These are phyloP conservation scores for Hanleya hanleyi DNA, from an alignment of 2,888 invertebrate genomes.

Conservation along the genomic window DNA sequence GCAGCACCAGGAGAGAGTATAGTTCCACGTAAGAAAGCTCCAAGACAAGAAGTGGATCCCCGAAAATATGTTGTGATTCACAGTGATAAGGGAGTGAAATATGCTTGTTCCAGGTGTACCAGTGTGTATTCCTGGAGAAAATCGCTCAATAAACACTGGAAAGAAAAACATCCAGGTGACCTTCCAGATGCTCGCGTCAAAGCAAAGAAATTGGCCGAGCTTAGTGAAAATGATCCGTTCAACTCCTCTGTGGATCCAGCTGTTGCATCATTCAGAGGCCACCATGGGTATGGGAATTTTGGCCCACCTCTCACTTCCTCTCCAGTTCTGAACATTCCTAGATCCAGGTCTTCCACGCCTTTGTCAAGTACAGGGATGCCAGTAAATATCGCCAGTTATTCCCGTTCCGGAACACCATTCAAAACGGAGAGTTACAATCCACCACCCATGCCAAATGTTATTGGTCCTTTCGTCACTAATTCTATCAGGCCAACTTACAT, in stretches of 20 bases:
- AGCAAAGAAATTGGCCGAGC: slow-evolving; percentile 8
- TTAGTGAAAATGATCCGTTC: neutral
- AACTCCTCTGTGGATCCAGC: neutral
- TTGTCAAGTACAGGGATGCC: neutral
- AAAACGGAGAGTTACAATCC: neutral
- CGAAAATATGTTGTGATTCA: slow-evolving; percentile 69
- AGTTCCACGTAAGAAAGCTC: slow-evolving; percentile 52
- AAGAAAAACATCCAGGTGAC: slow-evolving; percentile 72
- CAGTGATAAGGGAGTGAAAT: slow-evolving; percentile 69
- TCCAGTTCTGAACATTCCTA: neutral
- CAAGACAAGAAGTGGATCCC: slow-evolving; percentile 67
- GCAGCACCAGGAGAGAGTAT: neutral
- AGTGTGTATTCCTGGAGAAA: slow-evolving; percentile 73
- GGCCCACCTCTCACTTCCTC: neutral
- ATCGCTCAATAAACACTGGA: slow-evolving; percentile 73
- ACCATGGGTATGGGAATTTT: neutral
- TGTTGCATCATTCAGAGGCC: neutral
- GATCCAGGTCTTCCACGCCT: slow-evolving; percentile 5
- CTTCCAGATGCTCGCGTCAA: slow-evolving; percentile 52
- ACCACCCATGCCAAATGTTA: slow-evolving; percentile 49
- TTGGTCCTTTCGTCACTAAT: slow-evolving; percentile 64
- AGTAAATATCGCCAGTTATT: neutral
- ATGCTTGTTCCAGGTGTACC: slow-evolving; percentile 72
- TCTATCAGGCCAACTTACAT: slow-evolving; percentile 39
- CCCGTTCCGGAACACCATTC: neutral